Base-by-base conservation (phyloP, 35 echinoderm and acorn worm species). In the Heliocidaris tuberculata region DNA sequence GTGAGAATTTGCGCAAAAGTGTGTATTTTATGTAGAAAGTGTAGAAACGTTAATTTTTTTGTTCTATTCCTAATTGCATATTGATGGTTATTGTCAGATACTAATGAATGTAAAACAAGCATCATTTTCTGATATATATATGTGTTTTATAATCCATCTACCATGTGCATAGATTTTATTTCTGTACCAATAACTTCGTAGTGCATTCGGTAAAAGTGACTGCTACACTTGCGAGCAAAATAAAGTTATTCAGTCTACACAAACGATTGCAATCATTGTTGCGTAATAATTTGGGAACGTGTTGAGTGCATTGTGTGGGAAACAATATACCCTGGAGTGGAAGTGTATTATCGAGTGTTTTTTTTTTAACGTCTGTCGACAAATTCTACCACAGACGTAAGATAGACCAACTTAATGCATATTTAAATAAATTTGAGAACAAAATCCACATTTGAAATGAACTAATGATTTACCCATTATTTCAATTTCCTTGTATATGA, bases 221-320 rank as follows among this genome's bases (percentile, higher is more conserved):
- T 56, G 52, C 52, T 56, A 56, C 10, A 56, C 35, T 42, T 56
- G 52, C 52, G 52, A 78, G 65, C 21, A 19, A 78, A 78, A 21
- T 78, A 78, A 78, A 78, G 65, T 78, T 78, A 78, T n/a, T n/a
- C 65, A 78, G 65, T 27, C 65, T 27, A 78, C 65, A 78, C 65
- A 78, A 78, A 78, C 2, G 65, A n/a, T 78, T 17, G 2, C 65
- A 78, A 78, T 78, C 65, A n/a, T 0, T 78, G 65, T 78, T 78
- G 65, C 65, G 65, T 78, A 78, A 78, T 78, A 78, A 78, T 78
- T 78, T 19, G 27, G 27, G 65, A 78, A 78, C 65, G 65, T 78
- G 65, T 78, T n/a, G 65, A 27, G 65, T 78, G 65, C 65, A 78
- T n/a, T 78, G 21, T 78, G 27, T 2, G 4, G 21, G 65, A 19